Conservation (phyloP, 2,113 vertebrate genomes). For the Machaerirhynchus nigripectus region DNA sequence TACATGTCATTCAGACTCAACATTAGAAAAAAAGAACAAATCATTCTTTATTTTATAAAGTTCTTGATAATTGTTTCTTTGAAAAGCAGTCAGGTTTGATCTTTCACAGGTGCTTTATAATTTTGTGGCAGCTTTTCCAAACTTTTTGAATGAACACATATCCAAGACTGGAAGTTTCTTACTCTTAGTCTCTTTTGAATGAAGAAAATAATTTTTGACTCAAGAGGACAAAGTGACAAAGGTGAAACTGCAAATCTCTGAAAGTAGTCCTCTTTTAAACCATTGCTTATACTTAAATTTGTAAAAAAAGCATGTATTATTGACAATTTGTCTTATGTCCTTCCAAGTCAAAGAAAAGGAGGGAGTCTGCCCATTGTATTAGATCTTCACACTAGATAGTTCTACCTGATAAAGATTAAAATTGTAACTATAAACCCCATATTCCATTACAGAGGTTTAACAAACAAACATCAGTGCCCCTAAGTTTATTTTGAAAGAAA, state of each 20-base stretch:
- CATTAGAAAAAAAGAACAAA: neutral
- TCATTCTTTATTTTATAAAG: neutral
- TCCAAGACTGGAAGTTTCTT: neutral
- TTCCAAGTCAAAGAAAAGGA: neutral
- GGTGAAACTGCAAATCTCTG: neutral
- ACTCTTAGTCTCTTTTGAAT: neutral
- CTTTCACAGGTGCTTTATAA: neutral
- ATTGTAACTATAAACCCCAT: neutral
- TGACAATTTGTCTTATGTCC: neutral
- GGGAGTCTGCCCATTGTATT: neutral
- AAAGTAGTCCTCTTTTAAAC: neutral
- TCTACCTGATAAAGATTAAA: neutral
- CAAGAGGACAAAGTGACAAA: neutral
- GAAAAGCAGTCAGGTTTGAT: neutral
- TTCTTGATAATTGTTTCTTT: neutral
- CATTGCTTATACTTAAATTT: neutral
- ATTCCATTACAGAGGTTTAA: neutral
- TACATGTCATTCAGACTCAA: neutral
- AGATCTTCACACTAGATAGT: neutral
- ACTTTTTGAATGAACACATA: neutral
- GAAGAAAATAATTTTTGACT: neutral
- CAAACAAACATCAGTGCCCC: neutral
- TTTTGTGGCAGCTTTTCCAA: neutral
- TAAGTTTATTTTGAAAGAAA: neutral
- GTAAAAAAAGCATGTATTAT: neutral